Evolutionary conservation across 1,140 invertebrate genomes (phyloP), one percentile per base, ranked within the genome.

Genomic region (Cydia pomonella): DNA sequence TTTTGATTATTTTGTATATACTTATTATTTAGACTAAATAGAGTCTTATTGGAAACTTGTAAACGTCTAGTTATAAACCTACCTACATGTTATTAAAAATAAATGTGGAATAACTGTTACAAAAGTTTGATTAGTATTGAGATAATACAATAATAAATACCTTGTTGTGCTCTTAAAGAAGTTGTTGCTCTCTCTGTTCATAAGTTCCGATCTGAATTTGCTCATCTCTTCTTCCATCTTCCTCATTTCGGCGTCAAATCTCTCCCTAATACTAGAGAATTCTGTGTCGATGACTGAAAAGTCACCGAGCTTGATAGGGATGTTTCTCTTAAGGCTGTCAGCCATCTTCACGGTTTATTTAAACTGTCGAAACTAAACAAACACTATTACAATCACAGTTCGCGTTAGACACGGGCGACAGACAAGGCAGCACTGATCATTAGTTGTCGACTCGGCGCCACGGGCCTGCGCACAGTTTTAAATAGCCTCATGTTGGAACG

Each of bases 211-310:
- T 79, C 98, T 95, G 94, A 99, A 98, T 93, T 97, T 97, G 89
- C 97, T 96, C 98, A 99, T 99, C 94, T 99, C 98, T 81, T 99
- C 98, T 94, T 99, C 98, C 97, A 99, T 99, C 94, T 98, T 97
- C 82, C 96, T 95, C 98, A 99, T 99, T 95, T 99, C 98, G 73
- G 95, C 96, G 90, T 99, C 98, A 92, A 99, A 99, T 77, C 97
- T 95, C 90, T 99, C 98, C 78, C 98, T 95, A 90, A 99, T 99
- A 91, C 96, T 98, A 84, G 97, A 97, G 94, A 99, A 99, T 94
- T 99, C 98, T 72, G 97, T 97, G 93, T 99, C 98, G 92, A 99
- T 97, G 80, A 99, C 97, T 92, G 97, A 98, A 94, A 98, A 97
- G 91, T 99, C 97, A 78, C 97, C 97, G 87, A 98, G 95, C 93